These are phyloP conservation scores for Sparidentex hasta DNA, from an alignment of 2,797 vertebrate genomes.

Conservation along the genomic window DNA sequence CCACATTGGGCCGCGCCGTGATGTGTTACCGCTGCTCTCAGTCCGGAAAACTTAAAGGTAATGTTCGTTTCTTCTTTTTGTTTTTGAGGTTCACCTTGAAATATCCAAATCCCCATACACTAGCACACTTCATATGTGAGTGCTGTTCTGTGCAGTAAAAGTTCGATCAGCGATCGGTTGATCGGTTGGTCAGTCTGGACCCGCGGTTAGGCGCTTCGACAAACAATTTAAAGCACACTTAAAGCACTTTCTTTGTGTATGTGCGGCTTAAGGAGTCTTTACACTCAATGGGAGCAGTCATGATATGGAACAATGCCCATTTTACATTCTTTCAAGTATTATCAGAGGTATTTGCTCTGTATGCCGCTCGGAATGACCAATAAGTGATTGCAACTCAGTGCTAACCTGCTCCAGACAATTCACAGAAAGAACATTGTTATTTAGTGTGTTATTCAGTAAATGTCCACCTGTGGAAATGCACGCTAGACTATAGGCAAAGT, in stretches of 20 bases:
- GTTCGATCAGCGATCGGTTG: not conserved
- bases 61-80: too few species aligned
- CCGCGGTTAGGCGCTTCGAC: not conserved
- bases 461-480: too few species aligned
- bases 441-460: too few species aligned
- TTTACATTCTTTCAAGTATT: not conserved
- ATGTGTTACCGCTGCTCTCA: conserved; percentile 14
- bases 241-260: conserved; percentile 10
- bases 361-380: not conserved
- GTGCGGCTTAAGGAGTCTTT: not conserved
- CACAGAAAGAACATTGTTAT: not conserved
- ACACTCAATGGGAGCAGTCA: not conserved
- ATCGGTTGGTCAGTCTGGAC: not conserved
- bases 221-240: not conserved
- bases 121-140: not conserved
- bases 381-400: too few species aligned
- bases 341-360: not conserved
- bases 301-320: not conserved
- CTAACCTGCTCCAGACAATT: not conserved
- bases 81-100: not conserved
- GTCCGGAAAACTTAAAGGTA: not conserved
- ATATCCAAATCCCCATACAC: not conserved
- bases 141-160: too few species aligned
- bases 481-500: too few species aligned
- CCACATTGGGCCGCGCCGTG: conserved; percentile 12